Evolutionary conservation across 92 coral and sea anemone genomes (phyloP), one percentile per base, ranked within the genome.

Genomic region (Nematostella vectensis): DNA sequence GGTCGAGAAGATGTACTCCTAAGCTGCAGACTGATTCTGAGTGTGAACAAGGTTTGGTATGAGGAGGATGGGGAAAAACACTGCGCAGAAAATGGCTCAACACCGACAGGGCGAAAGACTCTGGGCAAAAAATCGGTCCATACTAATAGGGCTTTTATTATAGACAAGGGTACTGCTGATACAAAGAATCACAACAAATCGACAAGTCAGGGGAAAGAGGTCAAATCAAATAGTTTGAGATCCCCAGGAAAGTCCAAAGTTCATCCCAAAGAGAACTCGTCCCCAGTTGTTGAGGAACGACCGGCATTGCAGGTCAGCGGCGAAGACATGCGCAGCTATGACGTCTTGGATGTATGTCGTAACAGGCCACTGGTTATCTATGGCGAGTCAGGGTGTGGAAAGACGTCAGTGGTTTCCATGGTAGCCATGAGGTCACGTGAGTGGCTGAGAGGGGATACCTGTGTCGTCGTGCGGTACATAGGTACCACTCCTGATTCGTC

Each of bases 341-440:
- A 45, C 23, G 9, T 11, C 4, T 4, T 10, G 21, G 51, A 45
- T 9, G 18, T 9, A 4, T 11, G 11, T 6, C 4, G 9, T 8
- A 45, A 45, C 8, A 27, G 27, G 44, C 74, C 84, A 26, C 65
- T 71, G 20, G 84, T 77, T 0, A 59, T 77, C 31, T 57, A 71
- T 50, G 84, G 84, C 1, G 68, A 63, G 55, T 77, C 84, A 9
- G 84, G 84, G 25, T 77, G 74, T 44, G 84, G 79, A 2, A 77
- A 77, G 65, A 77, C 84, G 20, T 77, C 84, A 10, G 79, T 77
- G 63, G 70, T 77, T 54, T 77, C 84, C 38, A 65, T 77, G 73
- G 50, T 59, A 8, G 84, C 84, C 8, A 71, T 44, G 40, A 60
- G 50, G 42, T 37, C 79, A 39, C 64, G 83, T 37, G 54, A 48